phyloP scores from a whole-genome alignment of 2,113 vertebrate species.

The Seriola rivoliana region DNA sequence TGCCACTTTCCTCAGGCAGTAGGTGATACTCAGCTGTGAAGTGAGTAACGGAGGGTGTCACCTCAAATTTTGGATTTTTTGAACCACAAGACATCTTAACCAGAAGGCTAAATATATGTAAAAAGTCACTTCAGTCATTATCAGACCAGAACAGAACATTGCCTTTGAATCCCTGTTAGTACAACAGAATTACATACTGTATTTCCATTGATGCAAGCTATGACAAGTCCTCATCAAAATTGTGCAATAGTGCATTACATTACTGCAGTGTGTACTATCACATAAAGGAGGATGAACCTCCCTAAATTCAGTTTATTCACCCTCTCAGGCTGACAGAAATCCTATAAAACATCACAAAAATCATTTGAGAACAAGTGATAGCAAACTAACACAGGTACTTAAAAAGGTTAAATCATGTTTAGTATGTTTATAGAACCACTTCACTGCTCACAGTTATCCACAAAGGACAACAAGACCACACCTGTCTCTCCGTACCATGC shows the following conservation, averaged over 20 bases:
- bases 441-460: background rate
- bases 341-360: background rate
- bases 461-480: background rate
- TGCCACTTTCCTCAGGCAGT: no score
- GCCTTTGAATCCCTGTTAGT: background rate
- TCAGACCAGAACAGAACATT: background rate
- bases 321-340: background rate
- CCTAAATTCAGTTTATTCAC: background rate
- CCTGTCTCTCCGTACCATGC: background rate
- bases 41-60: background rate
- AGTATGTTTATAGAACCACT: background rate
- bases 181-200: background rate
- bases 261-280: background rate
- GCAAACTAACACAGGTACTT: background rate
- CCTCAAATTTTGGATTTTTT: background rate
- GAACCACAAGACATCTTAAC: background rate
- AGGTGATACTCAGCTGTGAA: slow-evolving; percentile 11
- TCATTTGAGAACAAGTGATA: background rate
- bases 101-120: background rate
- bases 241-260: background rate
- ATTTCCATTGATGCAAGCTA: background rate
- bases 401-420: background rate
- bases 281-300: background rate
- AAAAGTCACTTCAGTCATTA: background rate
- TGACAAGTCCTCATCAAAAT: background rate